phyloP scores from a whole-genome alignment of 1,140 invertebrate genomes.

The Rhopalosiphum padi region DNA sequence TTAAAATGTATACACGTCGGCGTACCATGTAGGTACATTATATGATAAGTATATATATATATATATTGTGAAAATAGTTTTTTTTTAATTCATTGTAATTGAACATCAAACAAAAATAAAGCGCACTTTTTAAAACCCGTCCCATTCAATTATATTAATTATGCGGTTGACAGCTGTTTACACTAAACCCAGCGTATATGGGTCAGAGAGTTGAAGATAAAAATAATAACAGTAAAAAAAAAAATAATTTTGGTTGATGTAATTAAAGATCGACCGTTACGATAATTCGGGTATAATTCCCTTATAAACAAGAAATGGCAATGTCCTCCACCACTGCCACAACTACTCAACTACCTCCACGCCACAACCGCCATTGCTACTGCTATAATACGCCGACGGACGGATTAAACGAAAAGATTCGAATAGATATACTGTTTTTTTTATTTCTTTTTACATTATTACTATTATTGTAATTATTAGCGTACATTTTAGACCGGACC shows the following conservation, averaged over 20 bases:
- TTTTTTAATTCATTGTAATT: neutral
- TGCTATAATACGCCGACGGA: neutral
- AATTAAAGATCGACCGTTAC: slow-evolving; percentile 17
- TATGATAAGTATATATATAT: neutral
- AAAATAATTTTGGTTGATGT: neutral
- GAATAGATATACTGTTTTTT: neutral
- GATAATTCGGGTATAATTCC: neutral
- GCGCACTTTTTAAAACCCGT: neutral
- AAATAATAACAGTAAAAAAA: slow-evolving; percentile 23
- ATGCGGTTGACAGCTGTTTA: slow-evolving; percentile 8
- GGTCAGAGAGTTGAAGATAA: neutral
- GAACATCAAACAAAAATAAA: neutral
- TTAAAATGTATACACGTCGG: neutral
- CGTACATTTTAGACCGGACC: neutral
- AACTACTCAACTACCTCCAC: neutral
- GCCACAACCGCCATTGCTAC: neutral
- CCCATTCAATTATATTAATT: neutral
- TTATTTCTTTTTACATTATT: neutral
- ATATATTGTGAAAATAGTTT: neutral
- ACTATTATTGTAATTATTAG: neutral
- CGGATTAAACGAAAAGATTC: neutral
- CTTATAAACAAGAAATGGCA: neutral
- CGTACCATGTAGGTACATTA: neutral
- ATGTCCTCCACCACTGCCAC: neutral
- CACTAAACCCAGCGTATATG: neutral